A percentile compares a stretch with the other conserved stretches of the same genome.
Evolutionary conservation across 2,797 vertebrate species (phyloP).

Genomic region (Oceanodroma leucorhoa): DNA sequence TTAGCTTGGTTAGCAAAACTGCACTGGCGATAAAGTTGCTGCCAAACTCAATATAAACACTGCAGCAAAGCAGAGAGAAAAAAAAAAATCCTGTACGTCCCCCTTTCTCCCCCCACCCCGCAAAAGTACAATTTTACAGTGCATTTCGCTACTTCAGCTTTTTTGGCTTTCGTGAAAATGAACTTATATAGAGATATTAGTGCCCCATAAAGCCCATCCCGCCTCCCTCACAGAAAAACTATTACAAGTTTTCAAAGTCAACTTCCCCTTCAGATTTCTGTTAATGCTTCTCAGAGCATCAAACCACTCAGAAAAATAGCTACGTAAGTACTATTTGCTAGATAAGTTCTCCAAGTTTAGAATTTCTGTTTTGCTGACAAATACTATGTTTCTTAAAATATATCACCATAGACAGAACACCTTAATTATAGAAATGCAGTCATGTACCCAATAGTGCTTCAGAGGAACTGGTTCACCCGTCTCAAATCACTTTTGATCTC

Average conservation of each 20-base stretch:
- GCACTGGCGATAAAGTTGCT: neutral
- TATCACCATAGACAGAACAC: neutral
- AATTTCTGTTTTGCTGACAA: neutral
- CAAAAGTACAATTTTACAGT: neutral
- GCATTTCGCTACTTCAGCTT: neutral
- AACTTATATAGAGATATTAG: neutral
- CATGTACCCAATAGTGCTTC: neutral
- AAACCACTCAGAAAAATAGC: neutral
- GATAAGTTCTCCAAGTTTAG: neutral
- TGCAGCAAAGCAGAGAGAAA: neutral
- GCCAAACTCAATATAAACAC: conserved; percentile 49
- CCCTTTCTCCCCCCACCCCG: accelerated
- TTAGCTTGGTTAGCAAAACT: conserved; percentile 59
- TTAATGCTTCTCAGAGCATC: neutral
- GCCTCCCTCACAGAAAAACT: neutral
- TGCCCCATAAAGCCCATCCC: neutral
- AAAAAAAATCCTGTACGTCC: neutral
- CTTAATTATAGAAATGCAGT: neutral
- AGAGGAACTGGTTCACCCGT: neutral
- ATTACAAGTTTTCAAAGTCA: conserved; percentile 25
- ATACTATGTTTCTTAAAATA: neutral
- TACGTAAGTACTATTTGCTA: neutral
- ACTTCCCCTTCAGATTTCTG: neutral
- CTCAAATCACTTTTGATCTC: neutral
- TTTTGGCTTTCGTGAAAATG: conserved; percentile 6